Conservation (phyloP, 2,797 vertebrate genomes). For the Smutsia gigantea region DNA sequence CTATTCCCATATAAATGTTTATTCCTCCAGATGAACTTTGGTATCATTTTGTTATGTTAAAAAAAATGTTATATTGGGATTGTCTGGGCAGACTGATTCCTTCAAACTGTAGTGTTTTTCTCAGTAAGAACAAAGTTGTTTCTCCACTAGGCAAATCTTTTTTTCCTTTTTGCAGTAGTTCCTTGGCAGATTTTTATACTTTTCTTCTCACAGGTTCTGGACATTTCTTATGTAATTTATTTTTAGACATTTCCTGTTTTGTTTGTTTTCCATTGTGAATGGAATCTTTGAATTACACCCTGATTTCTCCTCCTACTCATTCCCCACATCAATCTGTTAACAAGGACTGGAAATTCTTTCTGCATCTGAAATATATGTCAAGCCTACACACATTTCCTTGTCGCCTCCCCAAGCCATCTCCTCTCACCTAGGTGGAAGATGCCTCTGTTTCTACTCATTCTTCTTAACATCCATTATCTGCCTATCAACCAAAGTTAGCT, state of each 20-base stretch:
- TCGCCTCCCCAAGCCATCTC: not conserved
- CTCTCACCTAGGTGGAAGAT: not conserved
- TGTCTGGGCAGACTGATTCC: not conserved
- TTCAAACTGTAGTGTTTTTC: not conserved
- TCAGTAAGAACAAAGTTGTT: not conserved
- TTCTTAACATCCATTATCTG: not conserved
- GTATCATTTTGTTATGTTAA: not conserved
- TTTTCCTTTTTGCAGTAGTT: not conserved
- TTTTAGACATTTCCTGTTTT: slow-evolving; percentile 26
- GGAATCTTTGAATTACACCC: slow-evolving; percentile 40
- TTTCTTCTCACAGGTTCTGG: slow-evolving; percentile 19
- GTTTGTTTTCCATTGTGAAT: slow-evolving; percentile 64
- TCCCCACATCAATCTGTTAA: slow-evolving; percentile 18
- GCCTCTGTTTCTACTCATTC: not conserved
- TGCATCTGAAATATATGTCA: not conserved
- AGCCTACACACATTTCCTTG: not conserved
- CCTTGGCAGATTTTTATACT: not conserved
- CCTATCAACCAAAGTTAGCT: not conserved
- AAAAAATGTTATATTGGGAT: not conserved
- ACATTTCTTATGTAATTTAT: slow-evolving; percentile 40
- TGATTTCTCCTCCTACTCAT: slow-evolving; percentile 38
- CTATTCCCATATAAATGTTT: not conserved
- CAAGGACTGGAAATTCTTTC: not conserved
- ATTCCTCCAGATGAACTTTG: not conserved
- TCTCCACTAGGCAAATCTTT: not conserved